Percentiles rank a stretch among this genome's conserved stretches.
phyloP scores from a whole-genome alignment of 2,888 invertebrate species.

The Leucoma salicis region DNA sequence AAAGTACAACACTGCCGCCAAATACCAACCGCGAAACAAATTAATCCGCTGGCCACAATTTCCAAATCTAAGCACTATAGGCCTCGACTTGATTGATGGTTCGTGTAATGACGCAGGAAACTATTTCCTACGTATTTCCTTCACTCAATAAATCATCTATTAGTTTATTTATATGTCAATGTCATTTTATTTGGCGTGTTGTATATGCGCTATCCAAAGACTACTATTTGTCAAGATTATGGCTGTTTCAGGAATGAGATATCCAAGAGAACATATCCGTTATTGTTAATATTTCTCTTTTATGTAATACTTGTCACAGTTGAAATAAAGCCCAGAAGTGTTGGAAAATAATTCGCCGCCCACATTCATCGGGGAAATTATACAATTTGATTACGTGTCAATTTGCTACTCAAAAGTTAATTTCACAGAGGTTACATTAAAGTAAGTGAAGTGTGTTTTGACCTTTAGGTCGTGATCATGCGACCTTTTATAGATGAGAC shows the following conservation, averaged over 20 bases:
- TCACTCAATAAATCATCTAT: constrained; percentile 79
- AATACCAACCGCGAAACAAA: constrained; percentile 37
- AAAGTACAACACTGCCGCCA: constrained; percentile 12
- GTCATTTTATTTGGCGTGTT: constrained; percentile 76
- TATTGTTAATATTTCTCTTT: constrained; percentile 75
- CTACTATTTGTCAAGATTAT: constrained; percentile 81
- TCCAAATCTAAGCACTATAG: constrained; percentile 52
- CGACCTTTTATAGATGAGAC: constrained; percentile 48
- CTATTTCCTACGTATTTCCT: constrained; percentile 81
- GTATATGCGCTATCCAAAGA: constrained; percentile 74
- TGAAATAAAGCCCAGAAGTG: too few relatives aligned
- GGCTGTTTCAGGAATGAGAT: constrained; percentile 73
- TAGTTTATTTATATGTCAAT: constrained; percentile 73
- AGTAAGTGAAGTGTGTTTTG: constrained; percentile 30
- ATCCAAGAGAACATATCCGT: constrained; percentile 69
- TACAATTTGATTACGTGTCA: constrained; percentile 19
- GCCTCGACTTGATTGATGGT: constrained; percentile 74
- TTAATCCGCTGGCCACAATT: constrained; percentile 43
- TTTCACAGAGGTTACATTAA: constrained; percentile 28
- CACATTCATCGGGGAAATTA: constrained; percentile 1
- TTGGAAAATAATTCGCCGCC: not conserved
- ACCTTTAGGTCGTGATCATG: constrained; percentile 38
- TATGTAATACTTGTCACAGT: constrained; percentile 34
- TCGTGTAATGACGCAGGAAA: constrained; percentile 76
- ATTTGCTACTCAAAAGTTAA: constrained; percentile 26